phyloP scores from a whole-genome alignment of 2,797 vertebrate genomes.

The Etheostoma nigrum region DNA sequence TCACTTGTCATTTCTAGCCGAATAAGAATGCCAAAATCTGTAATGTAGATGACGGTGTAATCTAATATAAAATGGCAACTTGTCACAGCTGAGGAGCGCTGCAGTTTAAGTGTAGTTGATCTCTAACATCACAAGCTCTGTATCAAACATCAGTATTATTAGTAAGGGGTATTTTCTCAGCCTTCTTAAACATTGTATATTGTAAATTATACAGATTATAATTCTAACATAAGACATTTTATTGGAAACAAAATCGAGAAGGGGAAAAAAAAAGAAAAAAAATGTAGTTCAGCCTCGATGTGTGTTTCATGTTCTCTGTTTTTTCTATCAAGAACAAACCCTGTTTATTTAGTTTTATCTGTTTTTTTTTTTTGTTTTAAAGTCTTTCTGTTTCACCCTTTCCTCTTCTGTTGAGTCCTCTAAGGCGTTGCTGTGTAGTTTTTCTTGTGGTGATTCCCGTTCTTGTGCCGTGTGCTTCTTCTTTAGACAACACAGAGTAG shows the following conservation, averaged over 20 bases:
- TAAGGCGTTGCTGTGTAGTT: slow-evolving; percentile 89
- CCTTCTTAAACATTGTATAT: slow-evolving; percentile 97
- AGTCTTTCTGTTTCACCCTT: slow-evolving; percentile 50
- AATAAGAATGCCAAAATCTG: slow-evolving; percentile 83
- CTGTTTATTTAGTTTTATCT: slow-evolving; percentile 44
- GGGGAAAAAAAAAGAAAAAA: slow-evolving; percentile 84
- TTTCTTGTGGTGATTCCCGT: slow-evolving; percentile 92
- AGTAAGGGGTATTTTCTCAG: slow-evolving; percentile 95
- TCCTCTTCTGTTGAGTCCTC: slow-evolving; percentile 79
- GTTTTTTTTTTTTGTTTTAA: slow-evolving; percentile 35
- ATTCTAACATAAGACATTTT: slow-evolving; percentile 94
- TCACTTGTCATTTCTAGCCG: slow-evolving; percentile 58
- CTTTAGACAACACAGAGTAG: slow-evolving; percentile 91
- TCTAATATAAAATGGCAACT: slow-evolving; percentile 91
- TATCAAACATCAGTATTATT: slow-evolving; percentile 96
- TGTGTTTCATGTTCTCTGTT: slow-evolving; percentile 96
- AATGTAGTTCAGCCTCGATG: slow-evolving; percentile 93
- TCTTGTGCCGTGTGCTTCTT: slow-evolving; percentile 94
- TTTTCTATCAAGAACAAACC: slow-evolving; percentile 73
- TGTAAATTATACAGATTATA: slow-evolving; percentile 99
- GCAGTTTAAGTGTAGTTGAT: slow-evolving; percentile 89
- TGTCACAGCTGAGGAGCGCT: slow-evolving; percentile 87
- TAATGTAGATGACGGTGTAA: slow-evolving; percentile 89
- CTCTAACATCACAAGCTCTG: slow-evolving; percentile 90
- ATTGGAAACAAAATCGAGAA: slow-evolving; percentile 84